Evolutionary conservation across 2,888 invertebrate genomes (phyloP).

Genomic region (Creontiades dilutus): DNA sequence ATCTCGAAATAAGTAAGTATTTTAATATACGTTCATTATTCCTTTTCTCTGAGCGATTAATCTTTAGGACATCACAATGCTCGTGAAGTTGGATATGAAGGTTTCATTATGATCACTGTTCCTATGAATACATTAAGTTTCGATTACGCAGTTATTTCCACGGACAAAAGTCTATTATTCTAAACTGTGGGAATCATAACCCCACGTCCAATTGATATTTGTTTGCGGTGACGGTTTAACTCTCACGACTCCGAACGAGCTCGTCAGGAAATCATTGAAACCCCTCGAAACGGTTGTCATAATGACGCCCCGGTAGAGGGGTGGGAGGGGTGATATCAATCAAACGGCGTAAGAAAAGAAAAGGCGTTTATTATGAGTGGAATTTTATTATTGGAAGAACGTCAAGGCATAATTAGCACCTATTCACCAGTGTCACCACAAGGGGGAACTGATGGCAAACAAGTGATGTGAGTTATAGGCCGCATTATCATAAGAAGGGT

Average conservation of each 20-base stretch:
- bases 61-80: no score
- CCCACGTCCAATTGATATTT: conserved; percentile 59
- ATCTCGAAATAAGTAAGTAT: no score
- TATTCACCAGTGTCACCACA: conserved; percentile 70
- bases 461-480: conserved; percentile 65
- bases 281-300: neutral
- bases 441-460: conserved; percentile 64
- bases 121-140: conserved; percentile 52
- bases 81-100: neutral
- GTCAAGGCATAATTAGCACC: conserved; percentile 68
- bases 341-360: conserved; percentile 43
- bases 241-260: conserved; percentile 43
- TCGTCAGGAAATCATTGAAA: conserved; percentile 51
- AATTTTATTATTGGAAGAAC: conserved; percentile 69
- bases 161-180: conserved; percentile 24
- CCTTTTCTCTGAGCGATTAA: no score
- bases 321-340: conserved; percentile 57
- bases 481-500: conserved; percentile 69
- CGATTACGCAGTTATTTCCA: conserved; percentile 55
- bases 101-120: conserved; percentile 9
- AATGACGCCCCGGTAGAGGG: neutral
- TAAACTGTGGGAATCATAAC: conserved; percentile 54
- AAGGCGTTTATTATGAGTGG: conserved; percentile 69
- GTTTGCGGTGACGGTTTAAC: conserved; percentile 62
- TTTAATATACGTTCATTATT: no score